Conservation (phyloP, 1,140 invertebrate species). For the Ceratina calcarata region DNA sequence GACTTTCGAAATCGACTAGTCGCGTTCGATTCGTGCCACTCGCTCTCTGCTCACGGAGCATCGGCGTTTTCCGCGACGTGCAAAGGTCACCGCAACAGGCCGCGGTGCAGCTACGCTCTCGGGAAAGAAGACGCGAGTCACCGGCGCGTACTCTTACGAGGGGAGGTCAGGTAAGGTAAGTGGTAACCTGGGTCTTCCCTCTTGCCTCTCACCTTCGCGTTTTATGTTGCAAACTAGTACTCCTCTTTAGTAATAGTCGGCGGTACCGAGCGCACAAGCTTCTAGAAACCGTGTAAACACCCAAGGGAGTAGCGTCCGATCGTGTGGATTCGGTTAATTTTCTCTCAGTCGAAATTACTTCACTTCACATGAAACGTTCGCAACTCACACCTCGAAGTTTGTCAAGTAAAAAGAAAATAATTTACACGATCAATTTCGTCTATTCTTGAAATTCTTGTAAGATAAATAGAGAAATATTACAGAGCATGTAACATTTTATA, state of each 20-base stretch:
- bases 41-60: constrained; percentile 62
- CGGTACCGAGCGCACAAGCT: constrained; percentile 33
- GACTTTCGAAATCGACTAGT: constrained; percentile 66
- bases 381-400: too few relatives aligned
- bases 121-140: constrained; percentile 65
- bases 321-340: background rate
- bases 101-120: constrained; percentile 51
- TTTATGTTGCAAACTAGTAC: constrained; percentile 63
- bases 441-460: too few relatives aligned
- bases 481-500: background rate
- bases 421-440: too few relatives aligned
- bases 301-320: background rate
- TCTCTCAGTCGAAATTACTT: background rate
- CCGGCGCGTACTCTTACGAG: constrained; percentile 64
- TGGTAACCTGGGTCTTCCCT: constrained; percentile 64
- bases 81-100: constrained; percentile 63
- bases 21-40: constrained; percentile 66
- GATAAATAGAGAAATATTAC: background rate
- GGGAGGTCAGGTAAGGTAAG: constrained; percentile 67
- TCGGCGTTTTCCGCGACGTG: constrained; percentile 66
- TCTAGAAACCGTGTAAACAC: constrained; percentile 17
- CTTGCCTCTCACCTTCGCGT: constrained; percentile 60
- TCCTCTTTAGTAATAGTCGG: constrained; percentile 60
- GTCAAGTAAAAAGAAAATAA: too few relatives aligned
- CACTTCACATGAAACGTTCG: too few relatives aligned